Evolutionary conservation across 2,888 invertebrate species (phyloP).

Genomic region (Tupiocoris notatus): DNA sequence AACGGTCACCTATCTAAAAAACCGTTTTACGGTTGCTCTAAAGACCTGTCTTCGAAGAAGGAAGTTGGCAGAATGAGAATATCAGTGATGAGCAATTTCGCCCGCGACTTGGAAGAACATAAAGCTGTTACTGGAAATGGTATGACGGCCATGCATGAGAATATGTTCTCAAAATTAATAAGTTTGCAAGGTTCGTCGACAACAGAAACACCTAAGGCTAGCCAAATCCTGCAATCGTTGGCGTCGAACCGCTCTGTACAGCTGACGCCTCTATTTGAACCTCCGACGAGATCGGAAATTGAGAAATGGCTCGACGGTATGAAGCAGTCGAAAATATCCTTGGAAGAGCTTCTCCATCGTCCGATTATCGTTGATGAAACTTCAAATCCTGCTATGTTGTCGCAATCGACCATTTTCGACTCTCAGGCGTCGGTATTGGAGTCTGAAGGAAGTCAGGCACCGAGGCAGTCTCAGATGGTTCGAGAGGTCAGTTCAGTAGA

Average conservation of each 20-base stretch:
- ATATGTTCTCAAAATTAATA: slow-evolving; percentile 19
- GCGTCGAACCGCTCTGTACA: slow-evolving; percentile 56
- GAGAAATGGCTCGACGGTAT: slow-evolving; percentile 58
- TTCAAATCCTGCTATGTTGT: background rate
- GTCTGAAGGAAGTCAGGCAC: no score
- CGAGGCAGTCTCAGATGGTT: no score
- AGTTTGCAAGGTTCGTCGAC: background rate
- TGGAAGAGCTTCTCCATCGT: background rate
- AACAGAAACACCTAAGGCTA: background rate
- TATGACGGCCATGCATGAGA: slow-evolving; percentile 19
- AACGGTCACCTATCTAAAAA: slow-evolving; percentile 56
- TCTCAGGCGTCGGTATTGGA: slow-evolving; percentile 12
- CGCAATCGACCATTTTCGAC: slow-evolving; percentile 6
- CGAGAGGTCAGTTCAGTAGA: no score
- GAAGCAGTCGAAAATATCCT: slow-evolving; percentile 34
- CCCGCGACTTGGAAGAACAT: slow-evolving; percentile 64
- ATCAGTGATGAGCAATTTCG: slow-evolving; percentile 62
- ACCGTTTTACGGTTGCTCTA: slow-evolving; percentile 71
- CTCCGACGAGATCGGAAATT: slow-evolving; percentile 61
- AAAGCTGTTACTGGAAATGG: slow-evolving; percentile 51
- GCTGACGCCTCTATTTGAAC: slow-evolving; percentile 60
- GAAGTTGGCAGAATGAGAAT: slow-evolving; percentile 68
- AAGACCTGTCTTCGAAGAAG: slow-evolving; percentile 68
- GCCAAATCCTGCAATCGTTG: slow-evolving; percentile 13
- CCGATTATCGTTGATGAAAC: background rate